Base-by-base conservation (phyloP, 2,888 invertebrate species). In the Cyrtodaria siliqua region DNA sequence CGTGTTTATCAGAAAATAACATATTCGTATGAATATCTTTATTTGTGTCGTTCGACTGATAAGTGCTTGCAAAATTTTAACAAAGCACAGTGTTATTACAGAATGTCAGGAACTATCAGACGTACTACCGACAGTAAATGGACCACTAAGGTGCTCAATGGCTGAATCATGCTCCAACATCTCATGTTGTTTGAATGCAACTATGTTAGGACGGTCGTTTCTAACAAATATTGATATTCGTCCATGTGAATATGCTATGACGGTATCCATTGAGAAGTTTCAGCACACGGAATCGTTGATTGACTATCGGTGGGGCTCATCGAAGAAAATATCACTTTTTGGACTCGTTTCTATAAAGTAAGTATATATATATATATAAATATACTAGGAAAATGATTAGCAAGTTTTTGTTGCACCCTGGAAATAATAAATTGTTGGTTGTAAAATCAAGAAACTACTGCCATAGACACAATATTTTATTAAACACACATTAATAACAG, bases 161-260 rank as follows among this genome's bases (percentile, higher is more conserved):
- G 33, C 33, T 33, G 24, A 60, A 26, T 55, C 73, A 1, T 84
- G 83, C 70, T 68, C 75, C 12, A 62, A 62, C 16, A 52, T 84
- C 9, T 47, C 62, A 26, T 84, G 83, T 33, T 84, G 83, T 61
- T 50, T 79, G 16, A 40, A 67, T 20, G 63, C 73, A 18, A 70
- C 62, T 23, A 40, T 40, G 8, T 20, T 77, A 1, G 63, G 62
- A 9, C 42, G 71, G 33, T 57, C 62, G 4, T 71, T 77, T 47
- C 47, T 27, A 6, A n/a, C 67, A 20, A 50, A 57, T 2, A 20
- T 77, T 12, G 62, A 77, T 14, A 50, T 77, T 18, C 23, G 56
- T 1, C 47, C 67, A 2, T 67, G 70, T 47, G 56, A 59, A 4
- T 53, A 67, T 26, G 47, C 20, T 27, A 23, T 57, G 16, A 4